Base-by-base conservation (phyloP, 92 coral and sea anemone species). In the Anthopleura xanthogrammica region DNA sequence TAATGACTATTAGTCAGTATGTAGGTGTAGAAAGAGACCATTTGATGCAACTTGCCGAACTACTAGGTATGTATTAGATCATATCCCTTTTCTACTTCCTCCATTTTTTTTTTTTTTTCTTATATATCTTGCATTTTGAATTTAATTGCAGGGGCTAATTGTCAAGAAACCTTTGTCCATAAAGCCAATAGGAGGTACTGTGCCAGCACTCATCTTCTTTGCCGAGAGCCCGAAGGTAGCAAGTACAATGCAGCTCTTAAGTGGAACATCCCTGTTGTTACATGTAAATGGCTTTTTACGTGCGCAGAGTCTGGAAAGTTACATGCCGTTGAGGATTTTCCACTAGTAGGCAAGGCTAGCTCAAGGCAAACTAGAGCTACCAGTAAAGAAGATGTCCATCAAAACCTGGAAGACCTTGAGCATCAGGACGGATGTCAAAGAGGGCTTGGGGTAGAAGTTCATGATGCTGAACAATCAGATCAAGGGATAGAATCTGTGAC, bases 111-210 rank as follows among this genome's bases (percentile, higher is more conserved):
- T 46, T 46, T 3, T 5, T 58, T 58, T 19, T 14, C n/a, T 16
- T 58, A 58, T 17, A 29, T 9, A 46, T 46, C 9, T 46, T 46
- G 5, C 50, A 46, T 46, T 46, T 46, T 2, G 9, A 46, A 62
- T 20, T 20, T 7, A 20, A 41, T 77, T 40, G 40, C 78, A 95
- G 98, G 98, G 73, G 98, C 98, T 50, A 83, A 46, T 62, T 95
- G 93, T 75, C 99, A 96, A 82, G 99, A 96, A 70, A 89, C 87
- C 48, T 94, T 96, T 88, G 98, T 93, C 14, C 98, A 94, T 46
- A 90, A 89, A 76, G 86, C 88, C 42, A 87, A 88, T 72, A 78
- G 83, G 60, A 92, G 84, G 72, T 83, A 86, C 62, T 58, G 85
- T 56, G 97, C 93, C 46, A 96, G 94, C 82, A 96, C 98, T 12